These are phyloP conservation scores for Melitaea athalia DNA, from an alignment of 2,888 invertebrate species.

Conservation along the genomic window DNA sequence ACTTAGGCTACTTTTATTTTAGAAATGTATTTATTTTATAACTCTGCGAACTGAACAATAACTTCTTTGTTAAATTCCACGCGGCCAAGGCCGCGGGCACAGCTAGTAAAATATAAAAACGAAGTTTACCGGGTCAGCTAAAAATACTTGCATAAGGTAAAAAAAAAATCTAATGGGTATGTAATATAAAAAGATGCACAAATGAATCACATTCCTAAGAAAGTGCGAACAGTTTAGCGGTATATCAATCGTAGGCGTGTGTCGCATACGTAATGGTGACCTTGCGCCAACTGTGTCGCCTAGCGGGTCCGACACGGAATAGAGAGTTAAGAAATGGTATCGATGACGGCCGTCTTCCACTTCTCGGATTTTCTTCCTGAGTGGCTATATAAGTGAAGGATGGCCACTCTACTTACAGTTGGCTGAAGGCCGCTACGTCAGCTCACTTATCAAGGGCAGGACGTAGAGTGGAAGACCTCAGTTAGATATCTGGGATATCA, in stretches of 20 bases:
- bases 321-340: slow-evolving; percentile 2
- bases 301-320: slow-evolving; percentile 26
- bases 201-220: slow-evolving; percentile 28
- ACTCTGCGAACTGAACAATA: no score
- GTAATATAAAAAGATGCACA: background rate
- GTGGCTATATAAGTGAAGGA: no score
- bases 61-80: no score
- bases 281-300: slow-evolving; percentile 36
- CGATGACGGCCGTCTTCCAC: no score
- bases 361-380: no score
- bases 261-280: slow-evolving; percentile 34
- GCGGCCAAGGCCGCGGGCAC: no score
- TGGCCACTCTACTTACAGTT: background rate
- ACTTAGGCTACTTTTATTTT: no score
- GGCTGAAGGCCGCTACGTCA: background rate
- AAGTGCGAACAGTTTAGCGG: slow-evolving; percentile 26
- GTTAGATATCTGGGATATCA: background rate
- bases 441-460: background rate
- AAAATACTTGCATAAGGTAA: no score
- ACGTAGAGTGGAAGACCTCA: background rate
- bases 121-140: no score
- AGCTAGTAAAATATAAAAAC: no score
- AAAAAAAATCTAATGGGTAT: no score
- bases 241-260: slow-evolving; percentile 18
- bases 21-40: no score